A percentile compares a stretch with the other conserved stretches of the same genome.
These are phyloP conservation scores for Falcunculus frontatus DNA, from an alignment of 2,113 vertebrate species.

Conservation along the genomic window DNA sequence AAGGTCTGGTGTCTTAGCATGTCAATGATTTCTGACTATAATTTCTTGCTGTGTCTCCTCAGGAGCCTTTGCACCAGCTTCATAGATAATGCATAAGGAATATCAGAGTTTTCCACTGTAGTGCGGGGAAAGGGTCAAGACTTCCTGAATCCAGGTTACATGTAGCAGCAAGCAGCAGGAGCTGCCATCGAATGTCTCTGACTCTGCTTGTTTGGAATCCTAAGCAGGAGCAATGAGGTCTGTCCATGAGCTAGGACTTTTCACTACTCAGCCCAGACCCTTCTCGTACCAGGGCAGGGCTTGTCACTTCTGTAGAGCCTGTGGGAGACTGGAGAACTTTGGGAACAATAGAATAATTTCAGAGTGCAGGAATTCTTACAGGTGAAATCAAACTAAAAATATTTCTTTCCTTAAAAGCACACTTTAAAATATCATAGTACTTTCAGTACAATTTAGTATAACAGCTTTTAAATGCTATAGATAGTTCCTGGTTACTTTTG, in stretches of 20 bases:
- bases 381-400: neutral
- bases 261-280: neutral
- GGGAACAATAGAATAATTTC: neutral
- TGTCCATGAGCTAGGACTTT: neutral
- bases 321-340: rapidly evolving
- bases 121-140: neutral
- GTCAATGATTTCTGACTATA: neutral
- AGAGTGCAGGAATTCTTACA: neutral
- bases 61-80: neutral
- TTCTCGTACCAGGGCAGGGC: neutral
- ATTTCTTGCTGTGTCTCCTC: neutral
- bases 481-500: neutral
- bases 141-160: neutral
- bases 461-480: neutral
- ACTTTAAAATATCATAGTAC: neutral
- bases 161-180: neutral
- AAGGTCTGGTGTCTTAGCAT: neutral
- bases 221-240: neutral
- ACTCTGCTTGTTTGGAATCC: neutral
- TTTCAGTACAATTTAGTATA: neutral
- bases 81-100: neutral
- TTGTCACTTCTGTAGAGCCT: neutral
- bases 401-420: neutral
- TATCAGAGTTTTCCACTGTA: neutral
- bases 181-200: rapidly evolving